Evolutionary conservation across 2,113 vertebrate genomes (phyloP), one percentile per base, ranked within the genome.

Genomic region (Vulpes ferrilata): DNA sequence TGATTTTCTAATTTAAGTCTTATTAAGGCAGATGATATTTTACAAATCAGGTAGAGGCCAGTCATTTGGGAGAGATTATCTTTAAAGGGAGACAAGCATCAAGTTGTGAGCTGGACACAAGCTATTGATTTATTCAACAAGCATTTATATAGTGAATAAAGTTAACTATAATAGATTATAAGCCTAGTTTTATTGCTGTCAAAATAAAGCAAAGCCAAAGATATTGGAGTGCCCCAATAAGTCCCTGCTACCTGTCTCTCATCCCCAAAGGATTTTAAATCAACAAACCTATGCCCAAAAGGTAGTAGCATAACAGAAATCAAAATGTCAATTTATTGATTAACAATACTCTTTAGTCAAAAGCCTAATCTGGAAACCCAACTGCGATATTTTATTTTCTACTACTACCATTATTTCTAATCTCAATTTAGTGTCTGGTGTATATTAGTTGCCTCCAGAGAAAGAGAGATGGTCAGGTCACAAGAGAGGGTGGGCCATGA

Each of bases 1-100:
- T 96, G 38, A 90, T 64, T 86, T 76, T 95, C 62, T 90, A 89
- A 93, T 93, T 86, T 82, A 89, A 82, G 79, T 81, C 60, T 93
- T 88, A 81, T 78, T 89, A 67, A 88, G 64, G 51, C 48, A 90
- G 16, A 22, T 92, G 84, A 81, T 20, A 38, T 88, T 90, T 96
- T 76, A 83, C 79, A 74, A 93, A 78, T 93, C 27, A 93, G 32
- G 22, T 57, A 89, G 69, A 94, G 19, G 12, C 30, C 51, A 88
- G 23, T 92, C 71, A 59, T 32, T 88, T 81, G 48, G 51, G 30
- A 87, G 27, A 88, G 7, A 62, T 86, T 86, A 13, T 35, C 76
- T 59, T 82, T 59, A 48, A 78, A 55, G 22, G 23, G 19, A 64
- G 48, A 84, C 3, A n/a, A 69, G 15, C 22, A 27, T n/a, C 22